Conservation (phyloP, 2,888 invertebrate species). For the Catocala nupta region DNA sequence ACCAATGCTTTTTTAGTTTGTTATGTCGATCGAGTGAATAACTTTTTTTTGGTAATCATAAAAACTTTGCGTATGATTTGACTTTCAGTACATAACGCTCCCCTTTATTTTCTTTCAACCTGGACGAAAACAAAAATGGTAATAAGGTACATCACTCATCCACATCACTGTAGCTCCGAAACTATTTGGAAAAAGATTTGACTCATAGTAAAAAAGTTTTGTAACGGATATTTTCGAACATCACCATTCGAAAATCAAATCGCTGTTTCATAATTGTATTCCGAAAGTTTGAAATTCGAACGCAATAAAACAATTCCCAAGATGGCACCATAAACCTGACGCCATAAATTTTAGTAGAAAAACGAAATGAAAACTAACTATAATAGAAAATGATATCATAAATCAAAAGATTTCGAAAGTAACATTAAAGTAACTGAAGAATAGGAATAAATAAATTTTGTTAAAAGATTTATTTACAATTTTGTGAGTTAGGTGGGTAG, state of each 20-base stretch:
- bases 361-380: constrained; percentile 47
- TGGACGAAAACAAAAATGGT: no score
- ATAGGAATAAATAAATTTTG: neutral
- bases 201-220: no score
- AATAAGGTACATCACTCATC: no score
- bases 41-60: no score
- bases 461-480: neutral
- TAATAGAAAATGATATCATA: constrained; percentile 27
- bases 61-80: no score
- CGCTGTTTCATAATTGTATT: constrained; percentile 31
- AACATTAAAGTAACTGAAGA: neutral
- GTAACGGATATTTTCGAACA: no score
- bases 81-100: no score
- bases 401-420: constrained; percentile 43
- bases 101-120: no score
- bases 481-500: neutral
- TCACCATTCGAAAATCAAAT: constrained; percentile 18
- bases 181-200: no score
- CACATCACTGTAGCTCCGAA: no score
- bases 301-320: constrained; percentile 38
- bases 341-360: constrained; percentile 48
- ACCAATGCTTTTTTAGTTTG: no score
- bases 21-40: no score
- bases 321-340: constrained; percentile 36
- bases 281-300: constrained; percentile 38